Conservation (phyloP, 2,113 vertebrate species). For the Axis porcinus region DNA sequence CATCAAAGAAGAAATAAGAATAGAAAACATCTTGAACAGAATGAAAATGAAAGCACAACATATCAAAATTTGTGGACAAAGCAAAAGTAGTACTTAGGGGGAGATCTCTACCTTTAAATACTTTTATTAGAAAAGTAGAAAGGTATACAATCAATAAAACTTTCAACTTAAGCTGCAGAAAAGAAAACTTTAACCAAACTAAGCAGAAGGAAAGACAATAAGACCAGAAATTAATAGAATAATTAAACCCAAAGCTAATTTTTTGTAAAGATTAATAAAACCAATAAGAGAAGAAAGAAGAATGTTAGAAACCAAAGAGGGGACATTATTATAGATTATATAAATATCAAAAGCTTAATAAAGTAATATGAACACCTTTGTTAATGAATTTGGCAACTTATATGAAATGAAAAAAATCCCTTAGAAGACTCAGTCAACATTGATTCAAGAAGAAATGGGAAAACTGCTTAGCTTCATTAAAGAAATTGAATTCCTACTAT, state of each 20-base stretch:
- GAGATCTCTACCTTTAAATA: not conserved
- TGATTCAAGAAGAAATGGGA: slow-evolving; percentile 4
- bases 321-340: not conserved
- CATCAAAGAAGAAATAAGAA: not conserved
- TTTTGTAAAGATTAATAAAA: not conserved
- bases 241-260: not conserved
- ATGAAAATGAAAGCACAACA: not conserved
- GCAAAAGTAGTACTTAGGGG: not conserved
- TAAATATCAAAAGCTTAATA: not conserved
- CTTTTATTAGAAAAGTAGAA: not conserved
- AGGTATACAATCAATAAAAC: not conserved
- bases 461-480: not conserved
- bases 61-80: not conserved
- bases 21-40: not conserved
- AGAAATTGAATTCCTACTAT: not conserved
- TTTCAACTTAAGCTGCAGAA: not conserved
- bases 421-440: slow-evolving; percentile 4
- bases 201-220: slow-evolving; percentile 2
- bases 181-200: not conserved
- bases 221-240: not conserved
- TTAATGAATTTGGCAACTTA: slow-evolving; percentile 4
- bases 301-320: not conserved
- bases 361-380: not conserved
- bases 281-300: not conserved
- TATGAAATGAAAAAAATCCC: slow-evolving; percentile 3